phyloP scores from a whole-genome alignment of 2,113 vertebrate species.

The Halichoerus grypus region DNA sequence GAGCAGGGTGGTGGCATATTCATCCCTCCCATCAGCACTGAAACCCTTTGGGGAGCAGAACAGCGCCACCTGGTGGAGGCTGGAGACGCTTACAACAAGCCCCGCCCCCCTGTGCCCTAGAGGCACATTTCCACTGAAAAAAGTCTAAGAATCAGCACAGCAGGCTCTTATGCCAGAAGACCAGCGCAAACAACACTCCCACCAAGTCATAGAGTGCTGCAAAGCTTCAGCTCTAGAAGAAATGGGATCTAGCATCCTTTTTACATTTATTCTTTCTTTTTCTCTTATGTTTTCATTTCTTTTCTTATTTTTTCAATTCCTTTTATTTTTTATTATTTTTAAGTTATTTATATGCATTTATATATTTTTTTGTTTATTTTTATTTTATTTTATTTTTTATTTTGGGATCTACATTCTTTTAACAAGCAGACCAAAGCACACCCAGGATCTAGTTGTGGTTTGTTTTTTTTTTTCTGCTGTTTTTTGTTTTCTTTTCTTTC shows the following conservation, averaged over 20 bases:
- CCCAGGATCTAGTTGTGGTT: background rate
- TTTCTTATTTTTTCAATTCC: background rate
- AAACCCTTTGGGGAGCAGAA: background rate
- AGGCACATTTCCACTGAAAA: background rate
- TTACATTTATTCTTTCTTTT: background rate
- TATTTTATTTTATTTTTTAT: background rate
- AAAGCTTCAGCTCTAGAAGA: background rate
- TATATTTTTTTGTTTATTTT: background rate
- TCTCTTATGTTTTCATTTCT: background rate
- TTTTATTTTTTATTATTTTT: background rate
- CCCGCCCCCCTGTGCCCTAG: background rate
- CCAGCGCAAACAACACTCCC: background rate
- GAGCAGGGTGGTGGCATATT: background rate
- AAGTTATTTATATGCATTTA: background rate
- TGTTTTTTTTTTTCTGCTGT: background rate
- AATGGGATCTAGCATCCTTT: background rate
- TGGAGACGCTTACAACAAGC: background rate
- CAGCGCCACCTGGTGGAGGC: background rate
- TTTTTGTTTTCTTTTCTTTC: background rate
- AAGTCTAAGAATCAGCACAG: background rate
- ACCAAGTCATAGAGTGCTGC: background rate
- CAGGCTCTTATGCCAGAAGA: background rate
- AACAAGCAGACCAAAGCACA: too few species aligned
- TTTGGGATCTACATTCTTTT: too few species aligned
- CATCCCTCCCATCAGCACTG: background rate